These are phyloP conservation scores for Lysandra coridon DNA, from an alignment of 2,888 invertebrate species.

Conservation along the genomic window DNA sequence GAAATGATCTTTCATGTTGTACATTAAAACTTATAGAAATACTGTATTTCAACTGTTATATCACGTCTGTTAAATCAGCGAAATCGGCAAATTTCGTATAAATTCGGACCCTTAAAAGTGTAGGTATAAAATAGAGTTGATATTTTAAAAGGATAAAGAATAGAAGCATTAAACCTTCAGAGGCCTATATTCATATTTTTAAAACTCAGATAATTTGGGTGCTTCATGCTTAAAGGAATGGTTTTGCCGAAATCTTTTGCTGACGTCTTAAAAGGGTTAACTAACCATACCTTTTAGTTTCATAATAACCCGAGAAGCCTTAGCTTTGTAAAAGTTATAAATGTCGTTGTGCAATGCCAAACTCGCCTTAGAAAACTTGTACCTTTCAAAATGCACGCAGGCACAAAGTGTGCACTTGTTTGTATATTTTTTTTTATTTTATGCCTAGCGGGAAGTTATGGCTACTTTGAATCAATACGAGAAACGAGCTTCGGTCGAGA, in stretches of 20 bases:
- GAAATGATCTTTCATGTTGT: no score
- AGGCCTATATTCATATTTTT: neutral
- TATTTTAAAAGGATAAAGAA: no score
- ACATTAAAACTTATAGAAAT: no score
- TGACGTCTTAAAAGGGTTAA: constrained; percentile 47
- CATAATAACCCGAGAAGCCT: constrained; percentile 51
- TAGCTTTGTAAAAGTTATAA: constrained; percentile 62
- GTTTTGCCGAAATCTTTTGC: neutral
- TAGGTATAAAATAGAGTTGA: no score
- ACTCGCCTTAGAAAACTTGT: constrained; percentile 50
- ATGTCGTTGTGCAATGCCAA: constrained; percentile 50
- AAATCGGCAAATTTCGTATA: no score
- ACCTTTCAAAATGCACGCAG: constrained; percentile 48
- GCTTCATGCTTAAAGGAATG: neutral
- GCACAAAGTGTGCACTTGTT: constrained; percentile 42
- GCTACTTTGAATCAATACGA: constrained; percentile 19
- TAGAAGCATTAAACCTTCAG: neutral
- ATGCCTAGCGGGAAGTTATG: constrained; percentile 36
- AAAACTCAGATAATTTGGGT: neutral
- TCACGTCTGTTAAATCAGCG: no score
- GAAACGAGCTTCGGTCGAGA: constrained; percentile 34
- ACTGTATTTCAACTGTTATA: no score
- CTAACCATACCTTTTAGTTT: constrained; percentile 51
- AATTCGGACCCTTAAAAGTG: no score
- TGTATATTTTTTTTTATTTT: constrained; percentile 40